These are phyloP conservation scores for Eupithecia centaureata DNA, from an alignment of 2,888 invertebrate genomes.

Conservation along the genomic window DNA sequence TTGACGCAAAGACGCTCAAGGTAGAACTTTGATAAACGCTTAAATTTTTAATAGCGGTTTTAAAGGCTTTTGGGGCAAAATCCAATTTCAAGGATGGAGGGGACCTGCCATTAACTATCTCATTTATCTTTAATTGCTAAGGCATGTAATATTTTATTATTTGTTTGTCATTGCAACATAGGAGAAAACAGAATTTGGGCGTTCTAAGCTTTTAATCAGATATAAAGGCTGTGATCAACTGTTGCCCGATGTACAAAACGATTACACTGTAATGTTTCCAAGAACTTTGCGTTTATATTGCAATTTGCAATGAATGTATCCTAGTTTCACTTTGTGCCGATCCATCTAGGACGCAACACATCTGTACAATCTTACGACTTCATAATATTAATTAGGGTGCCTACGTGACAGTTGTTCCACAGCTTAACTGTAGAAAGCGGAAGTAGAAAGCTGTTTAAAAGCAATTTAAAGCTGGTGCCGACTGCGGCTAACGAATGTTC, in stretches of 20 bases:
- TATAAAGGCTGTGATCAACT: constrained; percentile 20
- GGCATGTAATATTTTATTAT: constrained; percentile 27
- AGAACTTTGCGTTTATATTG: neutral
- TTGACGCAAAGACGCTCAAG: constrained; percentile 21
- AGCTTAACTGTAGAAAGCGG: constrained; percentile 24
- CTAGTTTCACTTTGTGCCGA: neutral
- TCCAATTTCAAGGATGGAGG: constrained; percentile 18
- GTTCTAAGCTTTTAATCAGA: constrained; percentile 30
- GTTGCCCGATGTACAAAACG: neutral
- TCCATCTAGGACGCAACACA: neutral
- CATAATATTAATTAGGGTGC: neutral
- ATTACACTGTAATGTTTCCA: neutral
- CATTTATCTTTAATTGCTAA: constrained; percentile 30
- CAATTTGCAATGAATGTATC: neutral
- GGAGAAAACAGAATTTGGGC: constrained; percentile 16
- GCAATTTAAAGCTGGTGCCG: constrained; percentile 29
- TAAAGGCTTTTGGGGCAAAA: constrained; percentile 20
- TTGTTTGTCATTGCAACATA: constrained; percentile 28
- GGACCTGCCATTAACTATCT: constrained; percentile 21
- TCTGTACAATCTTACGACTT: neutral
- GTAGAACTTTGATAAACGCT: constrained; percentile 23
- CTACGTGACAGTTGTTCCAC: constrained; percentile 13
- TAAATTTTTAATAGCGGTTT: constrained; percentile 25
- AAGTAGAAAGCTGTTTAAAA: constrained; percentile 32
- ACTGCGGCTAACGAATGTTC: constrained; percentile 33